phyloP scores from a whole-genome alignment of 1,140 invertebrate genomes.

The Anoplolepis gracilipes region DNA sequence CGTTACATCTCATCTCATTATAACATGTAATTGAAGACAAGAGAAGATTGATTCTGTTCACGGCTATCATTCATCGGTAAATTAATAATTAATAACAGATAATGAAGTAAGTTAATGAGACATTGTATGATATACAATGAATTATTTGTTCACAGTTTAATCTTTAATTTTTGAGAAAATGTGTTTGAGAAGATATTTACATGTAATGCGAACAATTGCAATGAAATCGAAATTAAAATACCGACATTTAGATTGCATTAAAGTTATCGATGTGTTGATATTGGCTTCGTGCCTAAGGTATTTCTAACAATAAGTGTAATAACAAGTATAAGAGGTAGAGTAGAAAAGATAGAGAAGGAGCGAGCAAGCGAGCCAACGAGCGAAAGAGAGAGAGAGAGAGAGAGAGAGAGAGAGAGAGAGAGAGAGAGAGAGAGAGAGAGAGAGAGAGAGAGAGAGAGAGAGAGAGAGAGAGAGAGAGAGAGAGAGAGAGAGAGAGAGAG shows the following conservation, averaged over 20 bases:
- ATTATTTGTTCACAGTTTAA: neutral
- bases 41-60: conserved; percentile 15
- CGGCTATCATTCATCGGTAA: neutral
- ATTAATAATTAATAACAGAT: conserved; percentile 1
- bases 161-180: neutral
- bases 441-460: no score
- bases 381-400: no score
- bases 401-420: no score
- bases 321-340: neutral
- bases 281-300: neutral
- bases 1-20: conserved; percentile 42
- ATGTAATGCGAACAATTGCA: neutral
- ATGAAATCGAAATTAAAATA: neutral
- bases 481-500: no score
- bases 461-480: no score
- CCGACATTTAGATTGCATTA: neutral
- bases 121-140: neutral
- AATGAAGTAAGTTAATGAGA: neutral
- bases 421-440: no score
- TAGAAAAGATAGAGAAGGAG: no score
- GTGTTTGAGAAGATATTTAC: neutral
- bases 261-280: neutral
- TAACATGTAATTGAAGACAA: conserved; percentile 39
- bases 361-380: no score
- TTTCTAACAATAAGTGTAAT: neutral